phyloP scores from a whole-genome alignment of 2,113 vertebrate species.

The Crotophaga sulcirostris region DNA sequence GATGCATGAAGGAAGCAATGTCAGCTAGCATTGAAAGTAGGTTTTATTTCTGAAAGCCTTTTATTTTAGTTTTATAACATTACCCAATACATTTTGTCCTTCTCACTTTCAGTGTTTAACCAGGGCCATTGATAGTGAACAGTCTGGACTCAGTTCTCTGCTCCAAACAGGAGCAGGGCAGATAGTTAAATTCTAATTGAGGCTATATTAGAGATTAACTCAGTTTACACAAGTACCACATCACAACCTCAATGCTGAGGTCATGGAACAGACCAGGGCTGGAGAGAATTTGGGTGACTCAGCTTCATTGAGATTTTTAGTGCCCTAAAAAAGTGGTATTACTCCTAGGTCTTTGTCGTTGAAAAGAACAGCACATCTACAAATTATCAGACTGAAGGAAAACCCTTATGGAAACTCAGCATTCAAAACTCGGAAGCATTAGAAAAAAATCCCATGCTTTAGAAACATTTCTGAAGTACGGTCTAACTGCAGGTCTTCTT shows the following conservation, averaged over 20 bases:
- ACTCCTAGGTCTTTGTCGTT: fast-evolving
- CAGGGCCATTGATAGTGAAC: too few relatives aligned
- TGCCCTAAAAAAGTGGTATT: fast-evolving
- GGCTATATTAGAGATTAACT: not conserved
- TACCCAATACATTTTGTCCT: not conserved
- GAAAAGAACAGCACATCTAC: not conserved
- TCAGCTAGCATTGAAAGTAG: not conserved
- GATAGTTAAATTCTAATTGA: not conserved
- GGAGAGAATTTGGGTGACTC: not conserved
- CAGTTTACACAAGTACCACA: not conserved
- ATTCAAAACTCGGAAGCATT: not conserved
- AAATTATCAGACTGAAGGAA: not conserved
- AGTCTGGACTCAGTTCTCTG: not conserved
- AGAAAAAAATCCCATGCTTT: not conserved
- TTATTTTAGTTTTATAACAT: not conserved
- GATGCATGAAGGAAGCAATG: not conserved
- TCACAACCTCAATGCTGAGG: not conserved
- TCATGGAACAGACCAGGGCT: not conserved
- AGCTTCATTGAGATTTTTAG: not conserved
- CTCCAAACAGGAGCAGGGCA: not conserved
- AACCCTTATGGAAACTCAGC: not conserved
- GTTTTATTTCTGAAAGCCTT: not conserved
- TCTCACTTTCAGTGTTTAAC: not conserved
- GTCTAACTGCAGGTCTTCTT: fast-evolving
- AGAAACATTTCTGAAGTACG: not conserved